Conservation (phyloP, 2,888 invertebrate genomes). For the Cenopis cana region DNA sequence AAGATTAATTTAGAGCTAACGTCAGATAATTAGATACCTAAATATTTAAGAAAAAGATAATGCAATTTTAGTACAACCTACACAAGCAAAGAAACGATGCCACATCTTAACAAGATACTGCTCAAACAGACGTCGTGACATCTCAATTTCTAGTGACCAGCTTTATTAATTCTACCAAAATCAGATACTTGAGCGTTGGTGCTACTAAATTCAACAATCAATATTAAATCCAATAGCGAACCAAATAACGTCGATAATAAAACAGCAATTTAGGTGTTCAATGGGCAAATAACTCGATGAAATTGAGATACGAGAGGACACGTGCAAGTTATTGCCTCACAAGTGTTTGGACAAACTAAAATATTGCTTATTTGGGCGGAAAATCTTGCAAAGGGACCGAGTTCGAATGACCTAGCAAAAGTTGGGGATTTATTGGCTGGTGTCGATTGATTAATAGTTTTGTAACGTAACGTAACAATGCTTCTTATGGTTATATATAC, state of each 20-base stretch:
- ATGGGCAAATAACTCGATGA: slow-evolving; percentile 68
- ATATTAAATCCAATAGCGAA: slow-evolving; percentile 35
- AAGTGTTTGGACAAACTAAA: slow-evolving; percentile 80
- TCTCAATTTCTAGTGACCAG: slow-evolving; percentile 62
- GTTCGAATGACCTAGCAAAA: slow-evolving; percentile 45
- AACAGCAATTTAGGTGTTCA: slow-evolving; percentile 47
- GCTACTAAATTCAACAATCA: slow-evolving; percentile 28
- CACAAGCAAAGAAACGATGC: not conserved
- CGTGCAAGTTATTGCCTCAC: slow-evolving; percentile 81
- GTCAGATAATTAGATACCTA: too few species aligned
- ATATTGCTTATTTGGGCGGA: slow-evolving; percentile 79
- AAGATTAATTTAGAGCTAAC: too few species aligned
- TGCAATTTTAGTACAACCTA: not conserved
- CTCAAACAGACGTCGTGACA: slow-evolving; percentile 24
- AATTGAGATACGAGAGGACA: slow-evolving; percentile 80
- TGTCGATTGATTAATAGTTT: slow-evolving; percentile 38
- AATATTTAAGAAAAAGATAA: too few species aligned
- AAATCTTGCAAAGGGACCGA: slow-evolving; percentile 62
- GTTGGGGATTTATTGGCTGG: slow-evolving; percentile 38
- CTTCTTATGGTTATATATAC: not conserved
- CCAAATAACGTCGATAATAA: slow-evolving; percentile 41
- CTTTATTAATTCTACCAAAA: slow-evolving; percentile 72
- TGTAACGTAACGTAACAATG: not conserved
- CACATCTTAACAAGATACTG: not conserved
- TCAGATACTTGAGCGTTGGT: slow-evolving; percentile 54